Base-by-base conservation (phyloP, 2,888 invertebrate genomes). In the Sicus ferrugineus region DNA sequence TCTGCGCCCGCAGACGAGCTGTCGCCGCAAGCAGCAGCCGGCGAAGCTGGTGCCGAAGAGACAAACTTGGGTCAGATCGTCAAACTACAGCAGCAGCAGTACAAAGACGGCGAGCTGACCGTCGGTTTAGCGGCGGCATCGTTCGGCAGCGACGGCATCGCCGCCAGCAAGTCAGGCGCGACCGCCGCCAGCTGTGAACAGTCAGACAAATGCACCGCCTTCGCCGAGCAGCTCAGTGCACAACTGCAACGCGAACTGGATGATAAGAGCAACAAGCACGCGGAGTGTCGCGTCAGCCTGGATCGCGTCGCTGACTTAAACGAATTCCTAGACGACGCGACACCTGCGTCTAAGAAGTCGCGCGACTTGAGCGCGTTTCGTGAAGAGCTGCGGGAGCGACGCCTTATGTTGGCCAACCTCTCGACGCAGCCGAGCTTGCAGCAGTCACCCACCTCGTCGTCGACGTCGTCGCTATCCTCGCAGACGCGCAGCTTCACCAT, bases 161-260 rank as follows among this genome's bases (percentile, higher is more conserved):
- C 78, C 0, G 76, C 78, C 3, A 71, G 80, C 28, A 74, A 73
- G 61, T 2, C 64, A 62, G 9, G 31, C 42, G 7, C 23, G 14
- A 14, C 26, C 23, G n/a, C 21, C 23, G 4, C 19, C 16, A 38
- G 38, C 38, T 9, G 38, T 38, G 23, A n/a, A 30, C 26, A 28
- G 58, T 38, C 7, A 30, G 23, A 30, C 31, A 62, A 93, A 80
- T 86, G 93, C 72, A 90, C 91, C 2, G 92, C 93, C 77, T 93
- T 93, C 77, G 93, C 93, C 1, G 93, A 94, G 79, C 91, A 92
- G 80, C 85, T 94, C n/a, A 92, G 92, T 79, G 93, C 93, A 79
- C 93, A 93, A 81, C 85, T 94, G 72, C 87, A 93, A 68, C 90
- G 91, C 73, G 93, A 94, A 84, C 90, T 93, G 73, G 93, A 93